A percentile compares a stretch with the other conserved stretches of the same genome.
These are phyloP conservation scores for Drosophila yooni DNA, from an alignment of 2,888 invertebrate genomes.

Conservation along the genomic window DNA sequence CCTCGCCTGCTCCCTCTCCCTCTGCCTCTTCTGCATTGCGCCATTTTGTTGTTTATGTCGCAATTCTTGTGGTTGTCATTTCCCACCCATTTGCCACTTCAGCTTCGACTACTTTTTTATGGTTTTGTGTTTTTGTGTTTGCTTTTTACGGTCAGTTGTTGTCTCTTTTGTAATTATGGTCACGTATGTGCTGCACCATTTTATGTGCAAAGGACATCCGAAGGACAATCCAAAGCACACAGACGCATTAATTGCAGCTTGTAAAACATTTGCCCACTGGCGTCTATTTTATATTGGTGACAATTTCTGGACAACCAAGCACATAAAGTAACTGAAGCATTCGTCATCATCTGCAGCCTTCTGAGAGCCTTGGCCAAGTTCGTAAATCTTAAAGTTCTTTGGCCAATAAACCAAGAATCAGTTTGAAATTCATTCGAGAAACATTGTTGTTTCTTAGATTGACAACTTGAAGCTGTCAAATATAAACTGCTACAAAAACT, in stretches of 20 bases:
- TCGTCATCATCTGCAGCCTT: slow-evolving; percentile 25
- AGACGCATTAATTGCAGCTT: slow-evolving; percentile 64
- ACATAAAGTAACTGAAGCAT: slow-evolving; percentile 22
- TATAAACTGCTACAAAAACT: neutral
- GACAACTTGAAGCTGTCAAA: neutral
- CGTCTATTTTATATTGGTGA: slow-evolving; percentile 30
- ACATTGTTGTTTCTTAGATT: neutral
- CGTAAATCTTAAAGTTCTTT: neutral
- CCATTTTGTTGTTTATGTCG: slow-evolving; percentile 58
- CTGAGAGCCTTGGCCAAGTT: neutral
- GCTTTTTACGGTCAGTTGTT: slow-evolving; percentile 59
- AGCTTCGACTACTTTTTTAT: slow-evolving; percentile 56
- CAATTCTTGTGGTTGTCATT: slow-evolving; percentile 32
- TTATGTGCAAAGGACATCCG: slow-evolving; percentile 43
- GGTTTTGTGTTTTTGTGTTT: slow-evolving; percentile 25
- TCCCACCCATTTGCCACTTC: slow-evolving; percentile 38
- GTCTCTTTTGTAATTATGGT: slow-evolving; percentile 69
- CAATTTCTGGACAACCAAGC: slow-evolving; percentile 18
- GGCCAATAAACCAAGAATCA: neutral
- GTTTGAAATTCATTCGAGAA: neutral
- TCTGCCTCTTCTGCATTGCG: slow-evolving; percentile 49
- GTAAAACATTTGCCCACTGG: slow-evolving; percentile 47
- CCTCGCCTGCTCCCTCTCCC: neutral
- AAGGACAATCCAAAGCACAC: slow-evolving; percentile 33
- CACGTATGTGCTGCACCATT: slow-evolving; percentile 72